Evolutionary conservation across 2,113 vertebrate genomes (phyloP).

Genomic region (Gallinago paraguaiae): DNA sequence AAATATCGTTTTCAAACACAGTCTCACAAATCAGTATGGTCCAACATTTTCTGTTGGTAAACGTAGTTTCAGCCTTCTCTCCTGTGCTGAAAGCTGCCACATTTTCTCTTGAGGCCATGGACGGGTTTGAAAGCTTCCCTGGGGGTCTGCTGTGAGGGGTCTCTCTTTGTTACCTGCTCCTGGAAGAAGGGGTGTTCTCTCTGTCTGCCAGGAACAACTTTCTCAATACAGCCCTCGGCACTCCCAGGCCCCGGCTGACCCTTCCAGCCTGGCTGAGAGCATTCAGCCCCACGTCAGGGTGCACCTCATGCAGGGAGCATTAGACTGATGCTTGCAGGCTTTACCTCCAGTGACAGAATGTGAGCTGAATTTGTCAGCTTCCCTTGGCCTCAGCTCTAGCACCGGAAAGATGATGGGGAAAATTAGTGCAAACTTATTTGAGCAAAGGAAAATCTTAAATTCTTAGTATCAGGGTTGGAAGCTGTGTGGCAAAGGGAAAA

Average conservation of each 20-base stretch:
- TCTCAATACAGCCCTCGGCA: conserved; percentile 3
- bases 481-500: background rate
- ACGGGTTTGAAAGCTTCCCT: conserved; percentile 4
- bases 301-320: background rate
- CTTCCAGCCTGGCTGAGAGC: background rate
- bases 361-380: background rate
- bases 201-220: conserved; percentile 37
- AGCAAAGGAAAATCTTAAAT: background rate
- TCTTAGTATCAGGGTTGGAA: background rate
- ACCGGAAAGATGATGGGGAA: background rate
- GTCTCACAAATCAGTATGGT: background rate
- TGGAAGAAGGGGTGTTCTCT: conserved; percentile 22
- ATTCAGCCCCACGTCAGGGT: background rate
- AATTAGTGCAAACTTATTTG: background rate
- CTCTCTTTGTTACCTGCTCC: conserved; percentile 50
- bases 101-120: background rate
- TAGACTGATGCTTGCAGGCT: background rate
- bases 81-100: background rate
- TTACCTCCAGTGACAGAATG: background rate
- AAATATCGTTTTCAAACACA: background rate
- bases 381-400: background rate
- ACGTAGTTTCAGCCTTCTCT: background rate
- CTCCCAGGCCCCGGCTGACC: conserved; percentile 39
- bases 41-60: background rate
- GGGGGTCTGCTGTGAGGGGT: background rate